Evolutionary conservation across 2,113 vertebrate species (phyloP).

Genomic region (Ceuthmochares aereus): DNA sequence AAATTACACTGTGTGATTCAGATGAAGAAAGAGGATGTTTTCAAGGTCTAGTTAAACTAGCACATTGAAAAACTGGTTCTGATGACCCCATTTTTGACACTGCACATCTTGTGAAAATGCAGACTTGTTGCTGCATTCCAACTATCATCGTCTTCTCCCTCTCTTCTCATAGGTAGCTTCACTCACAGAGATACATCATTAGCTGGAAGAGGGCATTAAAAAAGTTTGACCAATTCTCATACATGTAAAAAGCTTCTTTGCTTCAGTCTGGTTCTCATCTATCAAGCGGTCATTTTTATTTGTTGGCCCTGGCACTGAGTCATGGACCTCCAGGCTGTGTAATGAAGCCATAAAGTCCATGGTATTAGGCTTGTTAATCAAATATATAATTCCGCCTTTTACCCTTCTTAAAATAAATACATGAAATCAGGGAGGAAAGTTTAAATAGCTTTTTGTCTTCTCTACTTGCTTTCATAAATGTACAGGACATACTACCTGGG

Average conservation of each 20-base stretch:
- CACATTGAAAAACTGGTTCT: neutral
- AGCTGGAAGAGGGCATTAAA: neutral
- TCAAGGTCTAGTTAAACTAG: neutral
- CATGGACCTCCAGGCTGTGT: neutral
- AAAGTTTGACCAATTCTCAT: neutral
- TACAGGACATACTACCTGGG: neutral
- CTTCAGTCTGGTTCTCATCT: neutral
- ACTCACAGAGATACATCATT: neutral
- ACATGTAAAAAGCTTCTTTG: neutral
- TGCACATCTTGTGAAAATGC: neutral
- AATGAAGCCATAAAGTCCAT: neutral
- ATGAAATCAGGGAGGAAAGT: neutral
- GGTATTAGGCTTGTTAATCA: neutral
- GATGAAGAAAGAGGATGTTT: neutral
- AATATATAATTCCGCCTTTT: neutral
- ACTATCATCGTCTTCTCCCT: neutral
- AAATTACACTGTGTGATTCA: neutral
- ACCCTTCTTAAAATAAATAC: neutral
- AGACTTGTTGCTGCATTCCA: neutral
- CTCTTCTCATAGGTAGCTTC: neutral
- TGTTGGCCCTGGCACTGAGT: neutral
- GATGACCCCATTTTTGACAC: neutral
- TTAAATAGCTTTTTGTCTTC: neutral
- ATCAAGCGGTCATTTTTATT: neutral
- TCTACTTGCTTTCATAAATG: neutral